Evolutionary conservation across 2,888 invertebrate genomes (phyloP), one percentile per base, ranked within the genome.

Genomic region (Crematogaster levior): DNA sequence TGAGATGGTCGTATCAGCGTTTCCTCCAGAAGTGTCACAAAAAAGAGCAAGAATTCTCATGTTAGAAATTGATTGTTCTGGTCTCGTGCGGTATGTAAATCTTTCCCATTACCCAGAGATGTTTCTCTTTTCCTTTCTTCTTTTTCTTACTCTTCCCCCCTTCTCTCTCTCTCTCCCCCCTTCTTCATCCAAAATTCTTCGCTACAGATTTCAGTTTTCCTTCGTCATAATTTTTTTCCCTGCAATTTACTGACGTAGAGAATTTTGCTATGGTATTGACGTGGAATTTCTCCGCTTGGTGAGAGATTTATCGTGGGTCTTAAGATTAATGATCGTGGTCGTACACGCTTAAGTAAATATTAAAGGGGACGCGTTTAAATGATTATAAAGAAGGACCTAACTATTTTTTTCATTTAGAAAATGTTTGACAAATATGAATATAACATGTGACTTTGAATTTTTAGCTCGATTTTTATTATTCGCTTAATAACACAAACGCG

Each of bases 51-150:
- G 83, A 48, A 70, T 81, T 30, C 70, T 61, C 53, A 27, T 43
- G 51, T 27, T 34, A 48, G 61, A 80, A 74, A 51, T 77, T 66
- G 83, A 86, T 85, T 86, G 86, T 86, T 86, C 81, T 86, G 72
- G 70, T 85, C 37, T 66, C 53, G 21, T 30, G 37, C 27, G 53
- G 70, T 86, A 80, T 86, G 81, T 74, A 82, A 84, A 86, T 86
- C 75, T 80, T 37, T 21, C 12, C 56, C 34, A 46, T 80, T 63
- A 27, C 1, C 37, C 43, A 24, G 24, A 46, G 43, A 66, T 74
- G 51, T 70, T 21, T 56, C 70, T 53, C 27, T 53, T 24, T 51
- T 6, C 12, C 60, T 58, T 12, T 68, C 9, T 18, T 18, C n/a
- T 48, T 65, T 27, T 12, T 46, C 46, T 5, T 18, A 12, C 18